A percentile compares a stretch with the other conserved stretches of the same genome.
phyloP scores from a whole-genome alignment of 35 echinoderm and acorn worm species.

The Strongylocentrotus purpuratus region DNA sequence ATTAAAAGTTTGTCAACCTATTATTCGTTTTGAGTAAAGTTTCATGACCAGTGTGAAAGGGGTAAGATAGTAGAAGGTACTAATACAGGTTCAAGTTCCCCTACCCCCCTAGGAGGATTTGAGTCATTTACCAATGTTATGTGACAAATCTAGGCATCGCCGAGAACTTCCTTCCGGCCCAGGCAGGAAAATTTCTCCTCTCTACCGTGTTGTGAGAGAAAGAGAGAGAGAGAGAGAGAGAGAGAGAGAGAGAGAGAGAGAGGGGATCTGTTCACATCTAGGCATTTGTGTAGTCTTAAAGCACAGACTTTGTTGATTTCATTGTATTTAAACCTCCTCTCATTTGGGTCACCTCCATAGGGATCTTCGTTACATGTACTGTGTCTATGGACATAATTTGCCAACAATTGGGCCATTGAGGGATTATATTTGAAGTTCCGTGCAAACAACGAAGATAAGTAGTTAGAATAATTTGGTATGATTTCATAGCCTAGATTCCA shows the following conservation, averaged over 20 bases:
- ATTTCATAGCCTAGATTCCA: too few species aligned
- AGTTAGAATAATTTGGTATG: too few species aligned
- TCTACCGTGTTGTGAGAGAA: too few species aligned
- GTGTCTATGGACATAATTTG: too few species aligned
- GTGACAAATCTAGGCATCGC: conserved; percentile 37
- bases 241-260: not conserved
- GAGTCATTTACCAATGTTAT: conserved; percentile 38
- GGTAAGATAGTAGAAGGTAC: not conserved
- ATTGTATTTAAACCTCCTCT: not conserved
- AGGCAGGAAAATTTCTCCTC: not conserved
- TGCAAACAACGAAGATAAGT: too few species aligned
- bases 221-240: too few species aligned
- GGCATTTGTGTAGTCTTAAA: not conserved
- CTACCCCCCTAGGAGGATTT: conserved; percentile 19
- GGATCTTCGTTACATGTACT: too few species aligned
- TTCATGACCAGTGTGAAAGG: not conserved
- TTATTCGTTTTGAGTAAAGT: not conserved
- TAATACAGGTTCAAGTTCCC: not conserved
- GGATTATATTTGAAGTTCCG: too few species aligned
- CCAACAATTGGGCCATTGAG: too few species aligned
- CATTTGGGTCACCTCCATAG: not conserved
- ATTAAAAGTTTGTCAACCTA: not conserved
- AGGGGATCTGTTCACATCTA: not conserved
- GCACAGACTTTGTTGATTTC: not conserved
- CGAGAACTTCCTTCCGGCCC: conserved; percentile 42